A percentile compares a stretch with the other conserved stretches of the same genome.
Evolutionary conservation across 2,888 invertebrate species (phyloP).

Genomic region (Orthonevra nobilis): DNA sequence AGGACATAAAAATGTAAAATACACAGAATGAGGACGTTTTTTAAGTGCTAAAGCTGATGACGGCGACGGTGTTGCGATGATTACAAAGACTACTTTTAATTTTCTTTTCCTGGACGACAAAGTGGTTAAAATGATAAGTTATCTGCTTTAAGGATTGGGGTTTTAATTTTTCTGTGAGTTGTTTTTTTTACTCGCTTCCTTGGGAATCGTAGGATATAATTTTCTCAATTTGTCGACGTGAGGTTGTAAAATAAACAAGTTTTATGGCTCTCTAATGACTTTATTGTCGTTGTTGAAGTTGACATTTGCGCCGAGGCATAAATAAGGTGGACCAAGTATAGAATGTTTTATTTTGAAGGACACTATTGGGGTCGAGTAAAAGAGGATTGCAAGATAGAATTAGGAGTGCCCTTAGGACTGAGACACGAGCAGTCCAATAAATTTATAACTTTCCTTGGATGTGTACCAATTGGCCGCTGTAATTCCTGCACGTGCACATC

Average conservation of each 20-base stretch:
- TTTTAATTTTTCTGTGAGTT: conserved; percentile 5
- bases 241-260: background rate
- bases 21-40: background rate
- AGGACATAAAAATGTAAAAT: background rate
- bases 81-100: conserved; percentile 7
- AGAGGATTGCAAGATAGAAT: too few relatives aligned
- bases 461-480: too few relatives aligned
- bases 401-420: too few relatives aligned
- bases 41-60: background rate
- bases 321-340: too few relatives aligned
- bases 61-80: background rate
- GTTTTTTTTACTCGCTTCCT: background rate
- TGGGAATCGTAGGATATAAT: background rate
- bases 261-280: background rate
- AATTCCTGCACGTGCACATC: too few relatives aligned
- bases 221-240: conserved; percentile 2
- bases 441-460: too few relatives aligned
- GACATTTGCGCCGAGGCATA: background rate
- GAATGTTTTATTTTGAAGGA: too few relatives aligned
- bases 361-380: too few relatives aligned
- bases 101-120: background rate
- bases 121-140: conserved; percentile 19
- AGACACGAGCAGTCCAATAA: too few relatives aligned
- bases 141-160: conserved; percentile 33
- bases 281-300: background rate